Evolutionary conservation across 2,797 vertebrate genomes (phyloP), one percentile per base, ranked within the genome.

Genomic region (Cyprinella venusta): DNA sequence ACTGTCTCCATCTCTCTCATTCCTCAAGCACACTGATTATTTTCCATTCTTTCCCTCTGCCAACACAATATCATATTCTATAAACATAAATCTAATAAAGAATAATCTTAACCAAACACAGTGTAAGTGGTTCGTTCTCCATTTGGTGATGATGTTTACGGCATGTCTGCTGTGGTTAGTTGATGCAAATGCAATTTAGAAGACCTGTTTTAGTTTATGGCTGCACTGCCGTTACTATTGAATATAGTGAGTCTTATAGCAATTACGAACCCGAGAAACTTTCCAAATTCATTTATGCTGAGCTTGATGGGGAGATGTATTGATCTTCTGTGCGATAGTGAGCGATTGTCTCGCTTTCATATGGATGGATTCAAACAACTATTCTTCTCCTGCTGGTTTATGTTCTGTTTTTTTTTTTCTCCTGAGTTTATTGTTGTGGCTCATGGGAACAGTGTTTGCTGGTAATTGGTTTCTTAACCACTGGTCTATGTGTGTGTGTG

Each of bases 381-480:
- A 36, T 21, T 54, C 36, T 59, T 56, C 13, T 59, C 38, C 63
- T 38, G 81, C 50, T 77, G 74, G 50, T 77, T 77, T 83, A 59
- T 83, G 74, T 33, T 68, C n/a, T 21, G 63, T 13, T 52, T 48
- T 33, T n/a, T n/a, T 68, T 52, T 48, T 33, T 68, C 71, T 63
- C n/a, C 8, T 48, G 10, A 63, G 63, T 76, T 82, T 68, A 67
- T 36, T 67, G 33, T 40, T 15, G 72, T n/a, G 65, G 64, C 74
- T 48, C 19, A 0, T 59, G 72, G 81, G 81, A 83, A 52, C 26
- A 42, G 50, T 61, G 64, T 77, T 77, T 70, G 40, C 26, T 77
- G 74, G 81, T 83, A 83, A 83, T 77, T 83, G 74, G 19, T 77
- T 77, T 77, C 38, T 52, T 61, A 77, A 48, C 36, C 74, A 77